Evolutionary conservation across 1,140 invertebrate genomes (phyloP), one percentile per base, ranked within the genome.

Genomic region (Patella vulgata): DNA sequence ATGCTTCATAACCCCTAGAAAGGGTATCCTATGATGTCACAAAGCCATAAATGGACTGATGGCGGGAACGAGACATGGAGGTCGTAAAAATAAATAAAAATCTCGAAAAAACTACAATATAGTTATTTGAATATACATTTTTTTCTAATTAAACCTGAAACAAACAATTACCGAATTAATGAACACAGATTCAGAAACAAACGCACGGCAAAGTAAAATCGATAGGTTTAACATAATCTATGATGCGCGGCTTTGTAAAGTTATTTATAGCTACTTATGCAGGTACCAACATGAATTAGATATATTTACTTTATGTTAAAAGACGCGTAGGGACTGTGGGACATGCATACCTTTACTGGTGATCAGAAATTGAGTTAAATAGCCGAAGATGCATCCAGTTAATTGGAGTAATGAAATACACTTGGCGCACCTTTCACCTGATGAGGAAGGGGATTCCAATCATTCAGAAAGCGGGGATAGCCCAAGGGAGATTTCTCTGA

Each of bases 41-140:
- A 40, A 36, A 54, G 52, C 69, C 68, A 68, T 66, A 74, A 68
- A 61, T 64, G 65, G 71, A 59, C 59, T 51, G 56, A 36, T 70
- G 67, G 67, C 66, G 63, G 70, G 63, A 66, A 64, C 43, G 19
- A 14, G 14, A 36, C 14, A 36, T 36, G 6, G 5, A n/a, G n/a
- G n/a, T n/a, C n/a, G n/a, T n/a, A n/a, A n/a, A n/a, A n/a, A n/a
- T n/a, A n/a, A n/a, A n/a, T n/a, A n/a, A n/a, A n/a, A n/a, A n/a
- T n/a, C n/a, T n/a, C n/a, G n/a, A n/a, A n/a, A n/a, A n/a, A n/a
- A n/a, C n/a, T n/a, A n/a, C n/a, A n/a, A n/a, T n/a, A n/a, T n/a
- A n/a, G n/a, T n/a, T n/a, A n/a, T n/a, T n/a, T n/a, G n/a, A n/a
- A n/a, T n/a, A n/a, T n/a, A n/a, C n/a, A n/a, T n/a, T n/a, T n/a